Percentiles rank a stretch among this genome's conserved stretches.
These are phyloP conservation scores for Silurus glanis DNA, from an alignment of 2,113 vertebrate genomes.

Conservation along the genomic window DNA sequence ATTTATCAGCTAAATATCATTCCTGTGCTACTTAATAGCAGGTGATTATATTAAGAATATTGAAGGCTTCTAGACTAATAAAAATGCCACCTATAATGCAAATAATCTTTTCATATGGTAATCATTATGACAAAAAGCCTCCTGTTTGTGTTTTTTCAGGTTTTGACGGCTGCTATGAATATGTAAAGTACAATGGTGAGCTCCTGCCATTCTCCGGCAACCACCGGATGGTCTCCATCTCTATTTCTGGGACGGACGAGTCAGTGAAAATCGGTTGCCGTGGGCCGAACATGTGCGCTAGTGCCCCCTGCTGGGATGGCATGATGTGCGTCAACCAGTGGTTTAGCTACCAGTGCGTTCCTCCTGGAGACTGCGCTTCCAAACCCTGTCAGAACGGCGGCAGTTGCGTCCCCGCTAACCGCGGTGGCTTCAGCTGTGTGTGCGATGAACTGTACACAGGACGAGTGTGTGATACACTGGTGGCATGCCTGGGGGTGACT, in stretches of 20 bases:
- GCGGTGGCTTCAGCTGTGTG: conserved; percentile 79
- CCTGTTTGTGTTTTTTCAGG: conserved; percentile 69
- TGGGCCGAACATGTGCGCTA: conserved; percentile 90
- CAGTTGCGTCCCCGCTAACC: conserved; percentile 81
- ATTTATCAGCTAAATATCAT: neutral
- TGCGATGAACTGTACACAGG: conserved; percentile 86
- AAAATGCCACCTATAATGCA: neutral
- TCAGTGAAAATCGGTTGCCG: conserved; percentile 89
- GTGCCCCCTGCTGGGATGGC: conserved; percentile 87
- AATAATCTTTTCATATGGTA: neutral
- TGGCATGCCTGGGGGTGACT: conserved; percentile 84
- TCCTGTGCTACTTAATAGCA: neutral
- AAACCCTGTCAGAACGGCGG: conserved; percentile 89
- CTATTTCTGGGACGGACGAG: conserved; percentile 81
- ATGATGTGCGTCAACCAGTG: conserved; percentile 94
- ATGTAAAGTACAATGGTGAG: conserved; percentile 84
- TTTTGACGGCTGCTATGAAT: conserved; percentile 89
- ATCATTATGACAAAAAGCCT: neutral
- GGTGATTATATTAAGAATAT: neutral
- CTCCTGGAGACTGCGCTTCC: conserved; percentile 85
- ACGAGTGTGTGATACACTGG: conserved; percentile 79
- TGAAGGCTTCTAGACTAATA: neutral
- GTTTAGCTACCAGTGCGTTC: conserved; percentile 90
- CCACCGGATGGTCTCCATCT: conserved; percentile 80
- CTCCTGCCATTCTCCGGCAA: conserved; percentile 87